These are phyloP conservation scores for Gobio occitaniae DNA, from an alignment of 2,797 vertebrate species.

Conservation along the genomic window DNA sequence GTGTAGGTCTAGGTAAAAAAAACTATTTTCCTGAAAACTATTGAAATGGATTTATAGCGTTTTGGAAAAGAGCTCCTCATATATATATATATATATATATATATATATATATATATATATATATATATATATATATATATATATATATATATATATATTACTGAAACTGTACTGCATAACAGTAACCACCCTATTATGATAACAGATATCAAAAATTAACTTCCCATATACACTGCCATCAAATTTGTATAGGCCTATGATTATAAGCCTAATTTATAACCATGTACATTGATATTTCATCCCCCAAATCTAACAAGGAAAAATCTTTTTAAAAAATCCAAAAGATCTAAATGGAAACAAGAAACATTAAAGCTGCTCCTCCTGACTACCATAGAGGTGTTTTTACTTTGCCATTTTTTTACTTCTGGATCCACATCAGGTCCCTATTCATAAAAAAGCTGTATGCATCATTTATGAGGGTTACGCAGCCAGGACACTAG, in stretches of 20 bases:
- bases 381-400: not conserved
- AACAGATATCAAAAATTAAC: not conserved
- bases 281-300: not conserved
- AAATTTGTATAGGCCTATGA: too few species aligned
- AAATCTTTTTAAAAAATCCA: not conserved
- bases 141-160: too few species aligned
- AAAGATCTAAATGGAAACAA: not conserved
- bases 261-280: not conserved
- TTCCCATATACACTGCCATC: not conserved
- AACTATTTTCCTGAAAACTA: too few species aligned
- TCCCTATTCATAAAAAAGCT: not conserved
- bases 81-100: too few species aligned
- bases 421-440: conserved; percentile 7
- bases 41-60: too few species aligned
- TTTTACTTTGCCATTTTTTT: not conserved
- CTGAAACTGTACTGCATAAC: not conserved
- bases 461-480: conserved; percentile 12
- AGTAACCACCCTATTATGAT: not conserved
- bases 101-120: too few species aligned
- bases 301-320: not conserved
- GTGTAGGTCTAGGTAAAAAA: too few species aligned
- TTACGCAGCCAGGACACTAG: not conserved
- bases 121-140: too few species aligned
- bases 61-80: too few species aligned
- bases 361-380: not conserved